phyloP scores from a whole-genome alignment of 1,140 invertebrate species.

The Drosophila tristis region DNA sequence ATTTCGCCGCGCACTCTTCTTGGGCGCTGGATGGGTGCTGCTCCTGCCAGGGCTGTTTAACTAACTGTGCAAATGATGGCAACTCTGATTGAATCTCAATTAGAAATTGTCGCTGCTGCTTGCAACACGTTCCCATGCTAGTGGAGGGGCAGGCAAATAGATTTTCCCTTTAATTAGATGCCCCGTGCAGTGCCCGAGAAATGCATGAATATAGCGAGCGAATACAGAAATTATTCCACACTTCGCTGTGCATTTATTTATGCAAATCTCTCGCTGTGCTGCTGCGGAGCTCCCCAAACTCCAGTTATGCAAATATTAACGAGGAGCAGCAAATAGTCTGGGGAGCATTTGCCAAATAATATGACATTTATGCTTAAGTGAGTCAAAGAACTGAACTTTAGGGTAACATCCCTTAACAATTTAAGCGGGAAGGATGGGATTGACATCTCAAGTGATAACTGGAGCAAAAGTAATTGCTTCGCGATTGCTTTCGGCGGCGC shows the following conservation, averaged over 20 bases:
- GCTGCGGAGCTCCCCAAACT: background rate
- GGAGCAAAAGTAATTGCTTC: slow-evolving; percentile 6
- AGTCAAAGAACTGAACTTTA: slow-evolving; percentile 12
- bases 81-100: slow-evolving; percentile 68
- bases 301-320: slow-evolving; percentile 38
- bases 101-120: slow-evolving; percentile 50
- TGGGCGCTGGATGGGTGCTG: background rate
- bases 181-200: background rate
- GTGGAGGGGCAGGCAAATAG: background rate
- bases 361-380: slow-evolving; percentile 17
- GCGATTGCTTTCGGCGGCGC: too few relatives aligned
- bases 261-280: slow-evolving; percentile 21
- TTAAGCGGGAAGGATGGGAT: background rate
- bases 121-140: slow-evolving; percentile 2
- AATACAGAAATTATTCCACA: slow-evolving; percentile 2
- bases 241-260: slow-evolving; percentile 27
- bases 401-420: background rate
- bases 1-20: background rate
- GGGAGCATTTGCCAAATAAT: slow-evolving; percentile 13
- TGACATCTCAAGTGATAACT: background rate
- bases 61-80: slow-evolving; percentile 73
- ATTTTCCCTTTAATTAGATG: slow-evolving; percentile 47
- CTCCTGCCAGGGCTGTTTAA: slow-evolving; percentile 51
- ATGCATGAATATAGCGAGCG: background rate
- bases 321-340: too few relatives aligned